Evolutionary conservation across 1,140 invertebrate genomes (phyloP).

Genomic region (Palaemon carinicauda): DNA sequence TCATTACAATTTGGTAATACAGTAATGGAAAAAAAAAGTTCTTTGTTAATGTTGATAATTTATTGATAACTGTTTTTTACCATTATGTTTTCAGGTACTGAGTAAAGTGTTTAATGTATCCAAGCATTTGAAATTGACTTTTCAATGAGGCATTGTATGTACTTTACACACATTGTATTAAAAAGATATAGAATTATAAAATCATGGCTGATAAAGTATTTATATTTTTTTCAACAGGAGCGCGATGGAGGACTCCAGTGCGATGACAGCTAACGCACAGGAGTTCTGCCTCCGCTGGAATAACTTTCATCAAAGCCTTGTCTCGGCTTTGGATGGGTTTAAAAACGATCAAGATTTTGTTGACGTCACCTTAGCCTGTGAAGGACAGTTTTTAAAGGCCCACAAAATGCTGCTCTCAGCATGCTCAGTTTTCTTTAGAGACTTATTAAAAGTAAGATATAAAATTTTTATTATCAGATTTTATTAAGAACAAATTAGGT

Average conservation of each 20-base stretch:
- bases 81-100: too few species aligned
- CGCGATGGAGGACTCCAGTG: slow-evolving; percentile 58
- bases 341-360: slow-evolving; percentile 79
- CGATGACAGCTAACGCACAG: slow-evolving; percentile 63
- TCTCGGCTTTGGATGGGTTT: slow-evolving; percentile 67
- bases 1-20: too few species aligned
- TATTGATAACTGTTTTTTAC: too few species aligned
- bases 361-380: slow-evolving; percentile 85
- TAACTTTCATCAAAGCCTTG: slow-evolving; percentile 67
- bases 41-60: too few species aligned
- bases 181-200: too few species aligned
- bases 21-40: too few species aligned
- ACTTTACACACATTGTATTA: too few species aligned
- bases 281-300: slow-evolving; percentile 69
- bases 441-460: slow-evolving; percentile 79
- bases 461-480: background rate
- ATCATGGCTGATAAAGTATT: too few species aligned
- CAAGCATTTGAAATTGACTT: too few species aligned
- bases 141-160: too few species aligned
- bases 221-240: slow-evolving; percentile 16
- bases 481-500: too few species aligned
- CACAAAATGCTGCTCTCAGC: slow-evolving; percentile 87
- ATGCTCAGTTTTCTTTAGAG: slow-evolving; percentile 87
- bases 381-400: slow-evolving; percentile 81
- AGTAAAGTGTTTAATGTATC: too few species aligned